A percentile compares a stretch with the other conserved stretches of the same genome.
These are phyloP conservation scores for Emydoidea blandingii DNA, from an alignment of 2,797 vertebrate genomes.

Conservation along the genomic window DNA sequence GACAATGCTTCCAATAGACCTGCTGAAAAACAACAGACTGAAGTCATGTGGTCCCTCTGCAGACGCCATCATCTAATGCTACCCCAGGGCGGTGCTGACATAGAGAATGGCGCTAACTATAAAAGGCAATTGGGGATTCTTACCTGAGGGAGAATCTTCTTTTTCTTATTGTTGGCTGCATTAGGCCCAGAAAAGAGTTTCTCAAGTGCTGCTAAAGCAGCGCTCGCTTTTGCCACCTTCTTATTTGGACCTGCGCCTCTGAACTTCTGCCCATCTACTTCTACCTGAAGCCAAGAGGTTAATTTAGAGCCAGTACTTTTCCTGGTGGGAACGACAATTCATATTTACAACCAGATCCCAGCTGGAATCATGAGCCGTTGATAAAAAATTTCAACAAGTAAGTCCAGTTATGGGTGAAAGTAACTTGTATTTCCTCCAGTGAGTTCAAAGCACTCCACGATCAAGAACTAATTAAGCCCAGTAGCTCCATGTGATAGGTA, in stretches of 20 bases:
- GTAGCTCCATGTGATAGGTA: not conserved
- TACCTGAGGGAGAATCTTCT: constrained; percentile 97
- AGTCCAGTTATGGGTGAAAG: not conserved
- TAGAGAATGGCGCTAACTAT: not conserved
- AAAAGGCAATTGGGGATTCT: constrained; percentile 27
- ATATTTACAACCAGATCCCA: not conserved
- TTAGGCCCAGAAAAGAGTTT: constrained; percentile 99
- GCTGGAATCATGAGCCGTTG: not conserved
- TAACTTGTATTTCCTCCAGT: not conserved
- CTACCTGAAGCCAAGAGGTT: constrained; percentile 87
- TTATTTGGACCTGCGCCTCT: constrained; percentile 98
- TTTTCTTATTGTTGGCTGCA: constrained; percentile 96
- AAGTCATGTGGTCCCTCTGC: not conserved
- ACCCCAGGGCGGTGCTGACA: not conserved
- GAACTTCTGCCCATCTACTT: constrained; percentile 99
- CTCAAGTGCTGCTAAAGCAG: constrained; percentile 95
- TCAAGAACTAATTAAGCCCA: not conserved
- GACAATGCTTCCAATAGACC: not conserved
- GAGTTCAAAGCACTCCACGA: not conserved
- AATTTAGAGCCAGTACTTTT: constrained; percentile 12
- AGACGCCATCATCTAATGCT: not conserved
- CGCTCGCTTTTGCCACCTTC: constrained; percentile 99
- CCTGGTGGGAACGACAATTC: not conserved
- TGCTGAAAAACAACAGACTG: not conserved
- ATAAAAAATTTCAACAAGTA: not conserved